Conservation (phyloP, 2,888 invertebrate genomes). For the Odontocolon sp. region DNA sequence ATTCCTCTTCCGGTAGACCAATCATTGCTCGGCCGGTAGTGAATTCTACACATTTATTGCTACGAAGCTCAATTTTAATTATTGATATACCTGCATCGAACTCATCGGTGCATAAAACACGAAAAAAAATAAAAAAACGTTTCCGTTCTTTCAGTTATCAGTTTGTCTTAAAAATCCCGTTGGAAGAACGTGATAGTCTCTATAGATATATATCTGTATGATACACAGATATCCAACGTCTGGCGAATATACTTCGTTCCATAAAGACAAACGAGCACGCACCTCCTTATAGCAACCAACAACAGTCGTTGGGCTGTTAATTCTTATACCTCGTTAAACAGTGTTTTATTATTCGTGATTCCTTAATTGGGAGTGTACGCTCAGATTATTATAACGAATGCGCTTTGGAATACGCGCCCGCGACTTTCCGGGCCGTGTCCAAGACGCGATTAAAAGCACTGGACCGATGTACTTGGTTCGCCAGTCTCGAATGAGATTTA, state of each 20-base stretch:
- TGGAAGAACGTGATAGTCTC: background rate
- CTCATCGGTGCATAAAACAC: conserved; percentile 5
- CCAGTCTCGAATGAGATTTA: background rate
- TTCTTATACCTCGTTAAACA: conserved; percentile 56
- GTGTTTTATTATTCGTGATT: conserved; percentile 58
- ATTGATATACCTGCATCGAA: background rate
- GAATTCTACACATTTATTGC: background rate
- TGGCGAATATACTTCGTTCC: conserved; percentile 24
- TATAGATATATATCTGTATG: conserved; percentile 1
- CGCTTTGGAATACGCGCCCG: conserved; percentile 20
- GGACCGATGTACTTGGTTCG: conserved; percentile 9
- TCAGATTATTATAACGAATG: conserved; percentile 39
- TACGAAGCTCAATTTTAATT: conserved; percentile 1
- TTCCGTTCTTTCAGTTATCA: conserved; percentile 9
- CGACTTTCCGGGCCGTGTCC: conserved; percentile 57
- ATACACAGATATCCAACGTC: conserved; percentile 27
- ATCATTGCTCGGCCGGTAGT: background rate
- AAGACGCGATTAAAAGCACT: conserved; percentile 37
- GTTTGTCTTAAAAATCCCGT: conserved; percentile 42
- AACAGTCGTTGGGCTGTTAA: conserved; percentile 44
- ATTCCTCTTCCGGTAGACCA: background rate
- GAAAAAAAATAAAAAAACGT: conserved; percentile 10
- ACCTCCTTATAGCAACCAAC: conserved; percentile 21
- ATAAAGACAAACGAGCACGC: conserved; percentile 60
- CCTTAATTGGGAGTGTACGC: conserved; percentile 55